Evolutionary conservation across 2,113 vertebrate species (phyloP).

Genomic region (Danio rerio): GRCz12tu NC_133187.1:48871501-48872000

Average conservation of each 20-base stretch:
- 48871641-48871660: constrained; percentile 88
- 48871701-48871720: constrained; percentile 93
- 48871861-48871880: constrained; percentile 80
- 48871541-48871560: constrained; percentile 87
- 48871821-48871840: constrained; percentile 67
- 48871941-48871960: neutral
- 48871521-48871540: neutral
- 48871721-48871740: constrained; percentile 61
- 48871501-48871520: no score
- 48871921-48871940: constrained; percentile 61
- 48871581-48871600: constrained; percentile 93
- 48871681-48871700: constrained; percentile 98
- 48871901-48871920: constrained; percentile 63
- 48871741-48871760: neutral
- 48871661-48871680: constrained; percentile 94
- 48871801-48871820: constrained; percentile 41
- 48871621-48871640: constrained; percentile 94
- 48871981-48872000: no score
- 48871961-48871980: no score
- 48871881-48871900: constrained; percentile 78
- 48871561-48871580: constrained; percentile 98
- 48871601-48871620: constrained; percentile 96
- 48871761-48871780: constrained; percentile 26
- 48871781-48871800: constrained; percentile 13
- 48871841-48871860: constrained; percentile 69